Evolutionary conservation across 2,113 vertebrate species (phyloP).

Genomic region (Pedetes capensis): DNA sequence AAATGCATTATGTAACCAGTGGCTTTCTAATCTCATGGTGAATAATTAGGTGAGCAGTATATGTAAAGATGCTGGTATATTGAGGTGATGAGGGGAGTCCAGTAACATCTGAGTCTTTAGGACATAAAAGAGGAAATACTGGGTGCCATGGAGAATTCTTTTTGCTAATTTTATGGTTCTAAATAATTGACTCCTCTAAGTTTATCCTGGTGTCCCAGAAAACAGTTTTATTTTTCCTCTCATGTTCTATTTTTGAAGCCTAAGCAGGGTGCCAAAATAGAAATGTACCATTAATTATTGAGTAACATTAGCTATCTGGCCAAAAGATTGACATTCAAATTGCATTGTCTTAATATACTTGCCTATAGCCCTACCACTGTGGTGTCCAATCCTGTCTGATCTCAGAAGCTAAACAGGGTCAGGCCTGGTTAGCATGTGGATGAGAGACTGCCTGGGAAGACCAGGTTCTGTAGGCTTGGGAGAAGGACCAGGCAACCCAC

Average conservation of each 20-base stretch:
- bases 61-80: background rate
- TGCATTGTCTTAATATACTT: constrained; percentile 10
- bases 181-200: background rate
- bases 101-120: background rate
- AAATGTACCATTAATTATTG: constrained; percentile 40
- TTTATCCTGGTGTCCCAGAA: background rate
- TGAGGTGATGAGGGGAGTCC: background rate
- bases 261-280: background rate
- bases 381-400: too few relatives aligned
- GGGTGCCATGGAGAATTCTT: background rate
- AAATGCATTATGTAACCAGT: background rate
- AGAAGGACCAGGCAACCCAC: too few relatives aligned
- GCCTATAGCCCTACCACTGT: too few relatives aligned
- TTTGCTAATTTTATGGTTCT: background rate
- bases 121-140: background rate
- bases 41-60: background rate
- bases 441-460: too few relatives aligned
- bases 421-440: too few relatives aligned
- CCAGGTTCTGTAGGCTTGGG: too few relatives aligned
- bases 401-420: too few relatives aligned
- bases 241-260: constrained; percentile 37
- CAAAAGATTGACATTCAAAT: constrained; percentile 30
- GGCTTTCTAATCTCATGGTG: background rate
- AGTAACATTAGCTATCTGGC: background rate
- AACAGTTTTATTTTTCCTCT: constrained; percentile 1